Base-by-base conservation (phyloP, 2,113 vertebrate genomes). In the Tupaia tana region DNA sequence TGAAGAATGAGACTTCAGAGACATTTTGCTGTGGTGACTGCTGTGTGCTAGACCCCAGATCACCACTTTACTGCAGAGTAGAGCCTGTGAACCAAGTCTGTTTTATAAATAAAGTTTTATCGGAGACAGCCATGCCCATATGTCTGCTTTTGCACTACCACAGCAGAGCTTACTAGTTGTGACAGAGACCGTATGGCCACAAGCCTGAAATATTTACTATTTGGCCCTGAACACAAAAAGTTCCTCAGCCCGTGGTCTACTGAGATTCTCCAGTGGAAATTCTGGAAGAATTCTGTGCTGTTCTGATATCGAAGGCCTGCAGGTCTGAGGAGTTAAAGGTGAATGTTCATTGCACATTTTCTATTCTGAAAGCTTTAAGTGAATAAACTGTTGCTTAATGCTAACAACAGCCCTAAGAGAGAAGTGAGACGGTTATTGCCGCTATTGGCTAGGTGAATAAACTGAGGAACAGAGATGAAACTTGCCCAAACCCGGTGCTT, bases 81-180 rank as follows among this genome's bases (percentile, higher is more conserved):
- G 77, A 93, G 58, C 27, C 80, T 43, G 59, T 66, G 19, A 63
- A 70, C n/a, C 86, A 22, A n/a, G 59, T 54, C 18, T 82, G 69
- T 84, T 91, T 93, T 91, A 34, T 96, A 94, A 94, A 95, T 95
- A 95, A 97, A 95, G 90, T 89, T 96, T 96, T 95, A 91, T 79
- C 89, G 88, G 93, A 93, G 64, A 74, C 22, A 7, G 79, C 79
- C 25, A 25, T 7, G 84, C 7, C 81, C 87, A 86, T 63, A 91
- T 69, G 84, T 79, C 87, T 79, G 58, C 67, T 69, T 88, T 89
- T 43, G 27, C 71, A 12, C 31, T 5, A 27, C 25, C 15, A 74
- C 54, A 27, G 71, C 52, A n/a, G 25, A 59, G 82, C 1, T 27
- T 63, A 69, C 61, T 56, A 66, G 54, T 56, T 18, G 58, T 12